Evolutionary conservation across 1,140 invertebrate genomes (phyloP), one percentile per base, ranked within the genome.

Genomic region (Zaprionus vittiger): DNA sequence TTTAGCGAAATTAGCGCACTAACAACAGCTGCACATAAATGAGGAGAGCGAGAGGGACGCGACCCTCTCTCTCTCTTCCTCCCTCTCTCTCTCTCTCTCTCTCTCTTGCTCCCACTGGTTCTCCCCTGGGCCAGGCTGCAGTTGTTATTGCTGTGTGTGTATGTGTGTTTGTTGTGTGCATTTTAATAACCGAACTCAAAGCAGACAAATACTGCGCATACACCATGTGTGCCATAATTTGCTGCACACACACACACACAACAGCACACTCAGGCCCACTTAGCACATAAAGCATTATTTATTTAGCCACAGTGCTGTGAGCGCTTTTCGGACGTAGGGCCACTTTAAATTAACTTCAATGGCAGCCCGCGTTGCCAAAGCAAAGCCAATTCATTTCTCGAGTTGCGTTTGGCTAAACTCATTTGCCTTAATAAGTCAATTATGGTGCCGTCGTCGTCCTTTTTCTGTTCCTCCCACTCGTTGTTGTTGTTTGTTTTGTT

Each of bases 1-100:
- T 87, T 87, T 87, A 87, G 84, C 78, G 69, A 87, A 87, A 87
- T 87, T 87, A 87, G 84, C 85, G 84, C 84, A 87, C 84, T 89
- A 87, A 84, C 84, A 87, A 87, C 84, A 89, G 81, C 83, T 81
- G 81, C 81, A 77, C 62, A 73, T 37, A 67, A 52, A 44, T 28
- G 41, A 7, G 15, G 2, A 41, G 38, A n/a, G 5, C 2, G 15
- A 14, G 5, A 44, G 56, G 12, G 20, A 38, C n/a, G 26, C 14
- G 37, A n/a, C 56, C 15, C 63, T n/a, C 28, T 55, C 15, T 37
- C 31, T 7, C 31, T 2, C 6, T 22, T 14, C 2, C 47, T 2
- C 26, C 28, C 31, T 55, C 14, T n/a, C 15, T 55, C 28, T 24
- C 49, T 20, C 22, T 20, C 52, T 41, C 11, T 26, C 15, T 7